These are phyloP conservation scores for Oikopleura dioica DNA, from an alignment of 23 tunicate species.

Conservation along the genomic window DNA sequence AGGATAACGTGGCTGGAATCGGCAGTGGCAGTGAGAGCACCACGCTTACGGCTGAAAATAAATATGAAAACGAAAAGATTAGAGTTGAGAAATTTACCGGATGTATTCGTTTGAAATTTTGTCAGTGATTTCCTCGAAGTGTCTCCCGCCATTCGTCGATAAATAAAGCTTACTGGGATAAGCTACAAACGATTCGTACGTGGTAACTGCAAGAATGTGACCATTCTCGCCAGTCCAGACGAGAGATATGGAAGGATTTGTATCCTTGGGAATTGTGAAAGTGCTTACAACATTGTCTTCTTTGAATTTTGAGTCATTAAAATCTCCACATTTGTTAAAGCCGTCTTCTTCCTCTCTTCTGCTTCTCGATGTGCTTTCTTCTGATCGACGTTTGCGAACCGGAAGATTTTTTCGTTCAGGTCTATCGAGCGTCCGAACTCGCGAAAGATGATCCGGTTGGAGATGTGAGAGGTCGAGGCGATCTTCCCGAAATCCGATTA, in stretches of 20 bases:
- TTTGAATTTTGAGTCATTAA: no score
- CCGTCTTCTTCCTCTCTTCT: no score
- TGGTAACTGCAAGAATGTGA: slow-evolving; percentile 36
- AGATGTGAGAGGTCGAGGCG: background rate
- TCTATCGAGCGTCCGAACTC: no score
- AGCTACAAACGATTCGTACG: slow-evolving; percentile 1
- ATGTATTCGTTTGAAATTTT: background rate
- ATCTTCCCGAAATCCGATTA: no score
- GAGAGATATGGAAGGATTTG: slow-evolving; percentile 49
- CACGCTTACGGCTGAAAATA: no score
- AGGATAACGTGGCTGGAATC: background rate
- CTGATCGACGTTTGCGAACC: no score
- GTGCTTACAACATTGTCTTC: background rate
- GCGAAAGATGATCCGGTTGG: background rate
- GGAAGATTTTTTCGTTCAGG: no score
- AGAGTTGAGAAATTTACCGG: no score
- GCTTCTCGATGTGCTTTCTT: no score
- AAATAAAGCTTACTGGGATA: background rate
- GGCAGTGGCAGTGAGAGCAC: no score
- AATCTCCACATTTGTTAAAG: no score
- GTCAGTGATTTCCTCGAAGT: background rate
- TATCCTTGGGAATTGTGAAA: slow-evolving; percentile 20
- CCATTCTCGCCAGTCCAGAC: slow-evolving; percentile 66
- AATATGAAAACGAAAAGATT: no score
- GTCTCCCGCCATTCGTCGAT: background rate